Evolutionary conservation across 1,140 invertebrate species (phyloP).

Genomic region (Pantala flavescens): DNA sequence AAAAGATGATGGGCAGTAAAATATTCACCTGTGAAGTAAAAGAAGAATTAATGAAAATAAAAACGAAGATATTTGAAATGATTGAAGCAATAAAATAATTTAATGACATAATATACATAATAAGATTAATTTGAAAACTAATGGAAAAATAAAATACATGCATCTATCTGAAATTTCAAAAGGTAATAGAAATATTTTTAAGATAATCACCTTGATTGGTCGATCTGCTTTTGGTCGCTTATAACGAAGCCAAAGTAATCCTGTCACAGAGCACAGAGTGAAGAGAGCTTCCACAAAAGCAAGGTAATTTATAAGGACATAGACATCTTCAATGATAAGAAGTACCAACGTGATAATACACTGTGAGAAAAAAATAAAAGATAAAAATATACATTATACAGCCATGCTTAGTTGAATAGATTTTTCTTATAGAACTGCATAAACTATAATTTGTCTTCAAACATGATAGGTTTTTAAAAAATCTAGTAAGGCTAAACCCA

Average conservation of each 20-base stretch:
- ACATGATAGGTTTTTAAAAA: no score
- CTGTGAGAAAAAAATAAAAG: conserved; percentile 42
- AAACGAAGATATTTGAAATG: neutral
- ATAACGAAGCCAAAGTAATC: conserved; percentile 75
- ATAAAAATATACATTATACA: no score
- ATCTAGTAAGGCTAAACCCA: no score
- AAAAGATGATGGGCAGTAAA: conserved; percentile 71
- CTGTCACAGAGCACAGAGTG: conserved; percentile 75
- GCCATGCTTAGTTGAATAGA: no score
- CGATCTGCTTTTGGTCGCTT: conserved; percentile 55
- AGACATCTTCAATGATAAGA: conserved; percentile 76
- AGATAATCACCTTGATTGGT: conserved; percentile 52
- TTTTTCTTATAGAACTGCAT: neutral
- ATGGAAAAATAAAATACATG: no score
- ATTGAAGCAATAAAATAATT: no score
- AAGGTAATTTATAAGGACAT: conserved; percentile 84
- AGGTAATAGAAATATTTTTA: no score
- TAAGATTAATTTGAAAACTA: no score
- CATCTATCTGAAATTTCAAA: no score
- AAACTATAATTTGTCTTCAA: neutral
- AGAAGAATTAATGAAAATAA: conserved; percentile 17
- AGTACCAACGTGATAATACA: conserved; percentile 69
- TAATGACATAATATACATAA: no score
- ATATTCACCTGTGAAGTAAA: conserved; percentile 43
- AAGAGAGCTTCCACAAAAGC: conserved; percentile 91